These are phyloP conservation scores for Tachina lurida DNA, from an alignment of 2,888 invertebrate genomes.

Conservation along the genomic window DNA sequence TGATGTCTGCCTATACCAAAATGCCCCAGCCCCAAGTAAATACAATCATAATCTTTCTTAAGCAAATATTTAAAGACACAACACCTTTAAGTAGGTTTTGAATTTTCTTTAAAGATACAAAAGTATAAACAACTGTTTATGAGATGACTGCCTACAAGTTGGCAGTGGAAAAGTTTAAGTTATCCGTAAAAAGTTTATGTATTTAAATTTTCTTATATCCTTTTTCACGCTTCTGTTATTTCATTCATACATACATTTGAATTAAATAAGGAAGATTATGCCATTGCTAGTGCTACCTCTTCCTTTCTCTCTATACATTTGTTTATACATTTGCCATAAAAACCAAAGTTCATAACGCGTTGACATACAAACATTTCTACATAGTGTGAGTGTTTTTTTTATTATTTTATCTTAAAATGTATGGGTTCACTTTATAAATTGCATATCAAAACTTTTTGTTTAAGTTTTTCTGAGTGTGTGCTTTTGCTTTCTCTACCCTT, in stretches of 20 bases:
- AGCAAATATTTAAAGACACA: background rate
- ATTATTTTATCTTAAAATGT: background rate
- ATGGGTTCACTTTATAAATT: conserved; percentile 27
- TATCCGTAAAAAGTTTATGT: background rate
- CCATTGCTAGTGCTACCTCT: background rate
- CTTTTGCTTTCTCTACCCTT: conserved; percentile 1
- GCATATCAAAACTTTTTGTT: conserved; percentile 27
- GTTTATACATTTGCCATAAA: conserved; percentile 4
- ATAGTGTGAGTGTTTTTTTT: background rate
- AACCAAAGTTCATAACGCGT: conserved; percentile 32
- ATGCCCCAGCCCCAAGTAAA: background rate
- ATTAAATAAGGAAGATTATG: conserved; percentile 22
- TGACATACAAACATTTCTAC: background rate
- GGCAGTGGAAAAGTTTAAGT: conserved; percentile 8
- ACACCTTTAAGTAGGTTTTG: conserved; percentile 23
- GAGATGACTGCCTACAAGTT: background rate
- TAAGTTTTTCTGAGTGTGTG: background rate
- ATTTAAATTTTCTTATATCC: background rate
- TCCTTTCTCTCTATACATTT: background rate
- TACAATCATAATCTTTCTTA: background rate
- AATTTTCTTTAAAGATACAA: background rate
- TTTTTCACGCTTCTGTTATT: conserved; percentile 17
- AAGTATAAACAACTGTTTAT: background rate
- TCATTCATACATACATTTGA: background rate
- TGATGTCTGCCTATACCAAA: background rate